Evolutionary conservation across 2,888 invertebrate species (phyloP).

Genomic region (Polydrusus tereticollis): DNA sequence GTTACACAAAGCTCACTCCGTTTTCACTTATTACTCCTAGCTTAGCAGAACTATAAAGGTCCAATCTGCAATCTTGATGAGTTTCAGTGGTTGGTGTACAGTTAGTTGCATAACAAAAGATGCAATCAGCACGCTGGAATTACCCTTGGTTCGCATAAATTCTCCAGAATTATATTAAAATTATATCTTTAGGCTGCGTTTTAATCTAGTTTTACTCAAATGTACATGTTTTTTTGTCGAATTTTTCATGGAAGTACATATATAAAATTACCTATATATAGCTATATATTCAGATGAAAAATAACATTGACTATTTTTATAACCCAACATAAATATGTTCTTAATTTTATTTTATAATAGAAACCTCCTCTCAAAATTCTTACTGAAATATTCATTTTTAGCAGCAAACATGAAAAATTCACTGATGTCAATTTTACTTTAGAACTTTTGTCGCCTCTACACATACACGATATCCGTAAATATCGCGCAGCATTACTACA

Average conservation of each 20-base stretch:
- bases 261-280: too few species aligned
- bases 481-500: slow-evolving; percentile 30
- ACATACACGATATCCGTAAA: slow-evolving; percentile 28
- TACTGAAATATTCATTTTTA: background rate
- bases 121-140: slow-evolving; percentile 23
- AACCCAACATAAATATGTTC: too few species aligned
- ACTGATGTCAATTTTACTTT: slow-evolving; percentile 20
- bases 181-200: background rate
- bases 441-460: slow-evolving; percentile 29
- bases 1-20: slow-evolving; percentile 4
- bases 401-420: slow-evolving; percentile 5
- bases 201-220: background rate
- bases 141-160: slow-evolving; percentile 11
- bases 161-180: background rate
- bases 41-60: slow-evolving; percentile 28
- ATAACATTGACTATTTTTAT: too few species aligned
- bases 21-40: slow-evolving; percentile 22
- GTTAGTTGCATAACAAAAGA: slow-evolving; percentile 33
- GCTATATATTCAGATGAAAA: too few species aligned
- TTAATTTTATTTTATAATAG: background rate
- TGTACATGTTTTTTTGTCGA: background rate
- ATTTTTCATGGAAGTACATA: too few species aligned
- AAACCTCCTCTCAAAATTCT: background rate
- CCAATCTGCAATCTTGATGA: slow-evolving; percentile 26
- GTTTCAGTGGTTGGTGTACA: slow-evolving; percentile 8